Conservation (phyloP, 2,797 vertebrate genomes). For the Oophaga sylvatica region DNA sequence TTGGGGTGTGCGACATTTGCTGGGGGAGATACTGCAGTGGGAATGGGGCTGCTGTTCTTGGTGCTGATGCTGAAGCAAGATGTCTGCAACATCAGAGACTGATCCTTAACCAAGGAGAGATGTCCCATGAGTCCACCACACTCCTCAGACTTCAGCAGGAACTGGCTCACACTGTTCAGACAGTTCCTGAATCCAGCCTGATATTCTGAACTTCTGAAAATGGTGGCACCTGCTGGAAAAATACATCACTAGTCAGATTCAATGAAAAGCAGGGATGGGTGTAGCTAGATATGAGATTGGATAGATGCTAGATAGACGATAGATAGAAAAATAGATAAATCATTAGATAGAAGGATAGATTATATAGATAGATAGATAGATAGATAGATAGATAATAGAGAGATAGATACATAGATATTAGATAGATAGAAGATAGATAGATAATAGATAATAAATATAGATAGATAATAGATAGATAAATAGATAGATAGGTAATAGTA, state of each 20-base stretch:
- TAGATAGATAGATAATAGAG: no score
- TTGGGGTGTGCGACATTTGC: neutral
- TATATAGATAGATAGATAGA: neutral
- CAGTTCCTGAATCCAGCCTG: slow-evolving; percentile 80
- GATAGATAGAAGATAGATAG: no score
- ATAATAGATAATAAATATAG: no score
- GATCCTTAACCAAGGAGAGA: slow-evolving; percentile 69
- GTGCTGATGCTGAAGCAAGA: slow-evolving; percentile 79
- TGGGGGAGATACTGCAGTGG: fast-evolving
- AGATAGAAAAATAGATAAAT: neutral
- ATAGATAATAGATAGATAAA: no score
- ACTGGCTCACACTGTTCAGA: slow-evolving; percentile 76
- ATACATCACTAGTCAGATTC: neutral
- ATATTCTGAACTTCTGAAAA: slow-evolving; percentile 72
- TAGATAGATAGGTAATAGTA: no score
- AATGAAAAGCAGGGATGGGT: neutral
- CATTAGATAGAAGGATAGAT: neutral
- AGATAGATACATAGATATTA: no score
- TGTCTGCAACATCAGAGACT: slow-evolving; percentile 64
- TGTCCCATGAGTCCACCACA: slow-evolving; percentile 64
- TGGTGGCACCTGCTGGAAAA: slow-evolving; percentile 60
- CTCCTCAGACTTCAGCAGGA: slow-evolving; percentile 71
- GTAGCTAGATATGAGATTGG: neutral
- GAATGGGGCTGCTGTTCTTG: slow-evolving; percentile 77
- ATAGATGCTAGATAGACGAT: neutral